Base-by-base conservation (phyloP, 2,113 vertebrate species). In the Tringa solitaria region DNA sequence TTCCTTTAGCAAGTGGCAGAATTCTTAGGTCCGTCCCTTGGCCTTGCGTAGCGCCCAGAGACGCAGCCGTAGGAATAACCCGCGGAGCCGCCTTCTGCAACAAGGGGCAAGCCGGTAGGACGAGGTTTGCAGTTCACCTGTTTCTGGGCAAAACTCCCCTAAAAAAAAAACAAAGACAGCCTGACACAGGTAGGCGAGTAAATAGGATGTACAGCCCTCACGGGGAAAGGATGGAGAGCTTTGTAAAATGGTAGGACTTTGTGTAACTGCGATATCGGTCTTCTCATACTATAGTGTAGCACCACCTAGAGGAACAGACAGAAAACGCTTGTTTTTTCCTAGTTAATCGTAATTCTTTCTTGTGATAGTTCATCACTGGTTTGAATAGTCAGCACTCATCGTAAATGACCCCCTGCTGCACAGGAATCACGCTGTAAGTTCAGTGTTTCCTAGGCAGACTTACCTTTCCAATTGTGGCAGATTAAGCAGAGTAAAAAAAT, bases 251-350 rank as follows among this genome's bases (percentile, higher is more conserved):
- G 53, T 26, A 41, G 72, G 20, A 5, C 21, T 26, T 61, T 26
- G 46, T 67, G 0, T 7, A 33, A 13, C 53, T 5, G 18, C 8
- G 37, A 0, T 30, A 12, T 30, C 50, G 2, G 26, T 22, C 24
- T 12, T 53, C 8, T 21, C 57, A 1, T 15, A 3, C 84, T 91
- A 2, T 12, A 64, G 65, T 6, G 39, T 17, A 82, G 93, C 96
- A 83, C 96, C 96, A 89, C 56, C 96, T 95, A 87, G 67, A 79
- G 96, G 94, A 64, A 61, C 0, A 37, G 64, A 39, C 19, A 65
- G 12, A 61, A 80, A 87, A 26, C 8, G 30, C 15, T 28, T 26
- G 0, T 3, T 39, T 73, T 37, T 77, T 4, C 67, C n/a, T 72
- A 17, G 12, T 24, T 81, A 24, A 27, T 57, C 4, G 8, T 53